Percentiles rank a stretch among this genome's conserved stretches.
Evolutionary conservation across 2,888 invertebrate genomes (phyloP).

Genomic region (Lutraria lutraria): DNA sequence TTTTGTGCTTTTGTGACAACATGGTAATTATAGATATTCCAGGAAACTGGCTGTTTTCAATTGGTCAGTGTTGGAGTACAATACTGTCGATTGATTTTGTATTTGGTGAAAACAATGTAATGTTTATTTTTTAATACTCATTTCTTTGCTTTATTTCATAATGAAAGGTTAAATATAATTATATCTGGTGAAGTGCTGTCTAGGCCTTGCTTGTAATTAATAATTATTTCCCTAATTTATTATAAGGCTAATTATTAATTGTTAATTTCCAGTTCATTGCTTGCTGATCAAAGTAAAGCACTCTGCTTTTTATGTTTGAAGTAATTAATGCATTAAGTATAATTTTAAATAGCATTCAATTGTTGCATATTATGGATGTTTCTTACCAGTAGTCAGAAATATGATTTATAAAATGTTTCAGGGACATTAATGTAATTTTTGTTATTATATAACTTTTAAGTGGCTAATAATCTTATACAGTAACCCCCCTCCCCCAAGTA

Average conservation of each 20-base stretch:
- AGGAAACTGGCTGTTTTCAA: too few relatives aligned
- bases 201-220: neutral
- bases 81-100: too few relatives aligned
- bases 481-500: too few relatives aligned
- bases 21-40: neutral
- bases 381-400: neutral
- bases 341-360: neutral
- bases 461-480: too few relatives aligned
- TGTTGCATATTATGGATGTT: constrained; percentile 12
- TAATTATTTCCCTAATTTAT: constrained; percentile 12
- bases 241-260: neutral
- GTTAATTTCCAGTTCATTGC: neutral
- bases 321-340: neutral
- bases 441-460: too few relatives aligned
- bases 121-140: neutral
- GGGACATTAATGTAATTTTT: too few relatives aligned
- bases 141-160: neutral
- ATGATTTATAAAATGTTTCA: too few relatives aligned
- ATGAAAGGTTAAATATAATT: neutral
- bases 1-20: neutral
- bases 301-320: neutral
- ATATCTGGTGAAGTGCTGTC: neutral
- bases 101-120: too few relatives aligned
- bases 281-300: neutral
- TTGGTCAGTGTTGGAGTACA: too few relatives aligned